Percentiles rank a stretch among this genome's conserved stretches.
Evolutionary conservation across 2,113 vertebrate genomes (phyloP).

Genomic region (Protobothrops flavoviridis): DNA sequence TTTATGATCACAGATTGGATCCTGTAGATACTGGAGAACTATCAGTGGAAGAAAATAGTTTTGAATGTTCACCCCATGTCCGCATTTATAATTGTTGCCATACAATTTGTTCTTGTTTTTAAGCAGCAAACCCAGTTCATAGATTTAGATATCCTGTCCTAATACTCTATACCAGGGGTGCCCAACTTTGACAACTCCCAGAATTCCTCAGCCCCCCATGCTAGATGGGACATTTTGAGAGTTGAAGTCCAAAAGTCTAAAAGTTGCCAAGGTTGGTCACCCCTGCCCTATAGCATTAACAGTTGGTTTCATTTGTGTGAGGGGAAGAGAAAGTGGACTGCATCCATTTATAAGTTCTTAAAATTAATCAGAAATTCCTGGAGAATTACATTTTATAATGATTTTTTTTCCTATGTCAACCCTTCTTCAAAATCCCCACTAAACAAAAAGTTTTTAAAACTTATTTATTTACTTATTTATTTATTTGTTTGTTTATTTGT

Average conservation of each 20-base stretch:
- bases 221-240: background rate
- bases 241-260: background rate
- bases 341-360: background rate
- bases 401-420: background rate
- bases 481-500: background rate
- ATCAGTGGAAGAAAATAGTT: background rate
- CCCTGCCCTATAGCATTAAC: background rate
- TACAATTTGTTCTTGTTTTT: background rate
- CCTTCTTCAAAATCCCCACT: background rate
- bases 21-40: background rate
- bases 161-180: background rate
- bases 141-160: background rate
- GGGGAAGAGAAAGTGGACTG: background rate
- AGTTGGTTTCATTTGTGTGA: background rate
- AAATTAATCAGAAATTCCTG: background rate
- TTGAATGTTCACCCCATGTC: background rate
- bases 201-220: background rate
- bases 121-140: background rate
- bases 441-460: background rate
- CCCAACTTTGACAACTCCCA: background rate
- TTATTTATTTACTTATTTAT: background rate
- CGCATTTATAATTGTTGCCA: background rate
- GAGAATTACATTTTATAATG: background rate
- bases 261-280: background rate
- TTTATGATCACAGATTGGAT: background rate